Percentiles rank a stretch among this genome's conserved stretches.
phyloP scores from a whole-genome alignment of 2,888 invertebrate species.

The Lasius platythorax region DNA sequence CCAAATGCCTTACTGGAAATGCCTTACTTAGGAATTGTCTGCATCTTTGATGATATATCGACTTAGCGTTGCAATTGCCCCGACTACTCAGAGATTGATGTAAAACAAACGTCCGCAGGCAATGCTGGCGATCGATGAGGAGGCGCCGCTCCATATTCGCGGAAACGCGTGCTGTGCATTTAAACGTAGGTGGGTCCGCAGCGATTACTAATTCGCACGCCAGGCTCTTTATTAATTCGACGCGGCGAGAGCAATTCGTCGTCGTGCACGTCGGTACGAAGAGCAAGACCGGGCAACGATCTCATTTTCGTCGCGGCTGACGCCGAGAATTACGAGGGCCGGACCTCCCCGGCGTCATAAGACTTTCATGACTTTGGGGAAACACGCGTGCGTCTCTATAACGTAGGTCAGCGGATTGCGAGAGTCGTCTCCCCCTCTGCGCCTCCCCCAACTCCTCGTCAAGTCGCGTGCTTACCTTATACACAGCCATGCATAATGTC shows the following conservation, averaged over 20 bases:
- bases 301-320: constrained; percentile 76
- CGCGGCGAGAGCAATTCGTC: constrained; percentile 64
- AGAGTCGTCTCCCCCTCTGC: constrained; percentile 2
- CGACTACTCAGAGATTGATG: not conserved
- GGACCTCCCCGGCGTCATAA: constrained; percentile 69
- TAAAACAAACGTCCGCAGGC: not conserved
- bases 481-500: constrained; percentile 63
- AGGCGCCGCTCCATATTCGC: not conserved
- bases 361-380: constrained; percentile 75
- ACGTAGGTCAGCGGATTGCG: constrained; percentile 59
- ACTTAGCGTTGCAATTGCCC: not conserved
- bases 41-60: not conserved
- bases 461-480: constrained; percentile 47
- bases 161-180: not conserved
- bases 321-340: constrained; percentile 68
- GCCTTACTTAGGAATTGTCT: not conserved
- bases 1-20: not conserved
- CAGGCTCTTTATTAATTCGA: constrained; percentile 72
- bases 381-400: constrained; percentile 46
- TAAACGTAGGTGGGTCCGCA: constrained; percentile 14
- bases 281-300: constrained; percentile 38
- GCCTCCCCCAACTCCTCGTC: constrained; percentile 21
- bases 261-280: constrained; percentile 26
- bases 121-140: constrained; percentile 19
- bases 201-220: constrained; percentile 64